Conservation (phyloP, 2,797 vertebrate species). For the Tenualosa thibaudeaui region DNA sequence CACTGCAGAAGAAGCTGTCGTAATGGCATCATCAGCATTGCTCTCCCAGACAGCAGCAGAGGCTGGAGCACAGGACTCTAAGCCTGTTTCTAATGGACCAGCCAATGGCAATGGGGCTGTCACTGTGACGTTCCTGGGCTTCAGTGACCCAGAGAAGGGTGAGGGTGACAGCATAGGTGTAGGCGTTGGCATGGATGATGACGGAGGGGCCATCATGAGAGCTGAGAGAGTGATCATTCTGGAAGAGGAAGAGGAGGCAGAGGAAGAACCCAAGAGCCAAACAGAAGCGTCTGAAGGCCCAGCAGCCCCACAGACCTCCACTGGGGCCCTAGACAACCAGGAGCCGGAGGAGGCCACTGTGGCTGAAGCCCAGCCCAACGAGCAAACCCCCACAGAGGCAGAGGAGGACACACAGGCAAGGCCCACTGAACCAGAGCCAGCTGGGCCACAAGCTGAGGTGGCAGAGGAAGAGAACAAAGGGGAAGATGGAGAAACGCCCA, state of each 20-base stretch:
- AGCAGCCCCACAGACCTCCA: not conserved
- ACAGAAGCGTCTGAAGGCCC: conserved; percentile 38
- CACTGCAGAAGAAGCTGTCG: conserved; percentile 26
- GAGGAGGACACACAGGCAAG: conserved; percentile 7
- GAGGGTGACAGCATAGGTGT: conserved; percentile 44
- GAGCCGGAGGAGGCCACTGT: not conserved
- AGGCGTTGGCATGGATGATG: conserved; percentile 52
- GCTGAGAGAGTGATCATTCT: conserved; percentile 73
- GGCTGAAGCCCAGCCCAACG: not conserved
- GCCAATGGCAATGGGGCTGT: conserved; percentile 40
- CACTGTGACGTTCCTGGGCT: conserved; percentile 45
- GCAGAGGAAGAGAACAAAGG: not conserved
- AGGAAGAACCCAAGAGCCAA: conserved; percentile 20
- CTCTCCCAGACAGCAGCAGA: conserved; percentile 56
- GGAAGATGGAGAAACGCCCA: not conserved
- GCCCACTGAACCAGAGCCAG: not conserved
- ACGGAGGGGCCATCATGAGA: conserved; percentile 66
- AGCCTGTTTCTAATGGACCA: not conserved
- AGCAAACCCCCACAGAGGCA: conserved; percentile 21
- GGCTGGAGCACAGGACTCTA: not conserved
- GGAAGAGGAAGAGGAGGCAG: conserved; percentile 65
- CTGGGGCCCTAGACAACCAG: not conserved
- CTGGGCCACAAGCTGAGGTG: not conserved
- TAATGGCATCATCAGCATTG: not conserved
- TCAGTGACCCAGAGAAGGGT: conserved; percentile 46